A percentile compares a stretch with the other conserved stretches of the same genome.
These are phyloP conservation scores for Drosophila lutescens DNA, from an alignment of 2,888 invertebrate species.

Conservation along the genomic window DNA sequence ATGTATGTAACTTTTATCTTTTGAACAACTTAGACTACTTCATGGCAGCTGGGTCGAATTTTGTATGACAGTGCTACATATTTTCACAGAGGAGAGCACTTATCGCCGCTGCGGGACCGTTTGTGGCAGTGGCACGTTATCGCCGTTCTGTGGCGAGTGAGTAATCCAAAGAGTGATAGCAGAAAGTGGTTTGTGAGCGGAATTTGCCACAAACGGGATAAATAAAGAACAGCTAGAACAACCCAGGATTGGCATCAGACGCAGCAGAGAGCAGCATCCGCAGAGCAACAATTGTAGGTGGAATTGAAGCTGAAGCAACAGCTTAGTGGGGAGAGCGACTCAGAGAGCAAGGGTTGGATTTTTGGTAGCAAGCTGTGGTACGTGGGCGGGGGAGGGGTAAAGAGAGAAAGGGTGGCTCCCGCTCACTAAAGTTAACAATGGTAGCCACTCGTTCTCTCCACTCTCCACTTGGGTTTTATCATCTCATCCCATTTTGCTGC, in stretches of 20 bases:
- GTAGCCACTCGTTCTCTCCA: constrained; percentile 19
- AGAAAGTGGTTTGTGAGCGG: background rate
- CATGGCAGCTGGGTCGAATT: background rate
- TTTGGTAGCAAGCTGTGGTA: constrained; percentile 12
- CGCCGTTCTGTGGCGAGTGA: constrained; percentile 32
- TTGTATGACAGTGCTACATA: constrained; percentile 4
- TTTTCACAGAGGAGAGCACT: constrained; percentile 19
- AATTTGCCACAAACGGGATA: background rate
- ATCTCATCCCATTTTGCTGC: constrained; percentile 22
- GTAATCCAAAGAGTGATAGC: constrained; percentile 28
- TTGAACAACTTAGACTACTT: too few relatives aligned
- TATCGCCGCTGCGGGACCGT: constrained; percentile 10
- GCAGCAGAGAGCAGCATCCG: constrained; percentile 5
- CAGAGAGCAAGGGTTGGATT: constrained; percentile 22
- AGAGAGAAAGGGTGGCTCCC: constrained; percentile 7
- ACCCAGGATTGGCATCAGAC: constrained; percentile 70
- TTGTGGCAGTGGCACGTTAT: constrained; percentile 42
- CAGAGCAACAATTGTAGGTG: constrained; percentile 29
- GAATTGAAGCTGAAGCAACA: constrained; percentile 26
- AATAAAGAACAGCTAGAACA: constrained; percentile 29
- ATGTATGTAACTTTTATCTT: too few relatives aligned
- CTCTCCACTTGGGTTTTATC: constrained; percentile 12
- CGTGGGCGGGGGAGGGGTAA: constrained; percentile 4
- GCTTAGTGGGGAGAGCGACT: constrained; percentile 25
- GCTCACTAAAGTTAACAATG: constrained; percentile 63